Percentiles rank a stretch among this genome's conserved stretches.
These are phyloP conservation scores for Halichoerus grypus DNA, from an alignment of 2,113 vertebrate species.

Conservation along the genomic window DNA sequence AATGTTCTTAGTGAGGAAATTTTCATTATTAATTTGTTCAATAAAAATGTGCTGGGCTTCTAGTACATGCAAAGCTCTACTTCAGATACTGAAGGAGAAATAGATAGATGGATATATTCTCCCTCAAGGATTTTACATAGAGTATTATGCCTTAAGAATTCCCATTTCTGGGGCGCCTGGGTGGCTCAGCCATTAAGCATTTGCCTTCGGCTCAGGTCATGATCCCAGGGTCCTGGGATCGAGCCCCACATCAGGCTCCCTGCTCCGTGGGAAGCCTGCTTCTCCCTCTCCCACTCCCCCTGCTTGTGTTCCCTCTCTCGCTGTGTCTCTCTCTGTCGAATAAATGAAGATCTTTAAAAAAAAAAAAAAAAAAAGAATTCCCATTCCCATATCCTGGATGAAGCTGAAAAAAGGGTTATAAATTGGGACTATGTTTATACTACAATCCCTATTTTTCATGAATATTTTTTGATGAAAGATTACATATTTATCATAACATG, in stretches of 20 bases:
- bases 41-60: neutral
- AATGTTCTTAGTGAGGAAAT: neutral
- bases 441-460: neutral
- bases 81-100: slow-evolving; percentile 10
- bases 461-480: slow-evolving; percentile 44
- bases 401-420: slow-evolving; percentile 15
- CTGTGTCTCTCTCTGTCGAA: too few species aligned
- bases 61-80: neutral
- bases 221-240: too few species aligned
- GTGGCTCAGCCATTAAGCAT: too few species aligned
- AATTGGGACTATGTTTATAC: neutral
- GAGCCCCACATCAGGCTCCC: too few species aligned
- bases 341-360: too few species aligned
- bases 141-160: neutral
- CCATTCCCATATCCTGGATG: neutral
- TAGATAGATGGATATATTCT: neutral
- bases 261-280: too few species aligned
- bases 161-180: too few species aligned
- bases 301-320: too few species aligned
- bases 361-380: neutral
- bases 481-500: neutral
- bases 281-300: too few species aligned
- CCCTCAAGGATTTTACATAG: neutral
- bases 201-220: too few species aligned
- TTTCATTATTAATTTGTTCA: slow-evolving; percentile 2